Conservation (phyloP, 2,113 vertebrate species). For the Plectropomus leopardus region DNA sequence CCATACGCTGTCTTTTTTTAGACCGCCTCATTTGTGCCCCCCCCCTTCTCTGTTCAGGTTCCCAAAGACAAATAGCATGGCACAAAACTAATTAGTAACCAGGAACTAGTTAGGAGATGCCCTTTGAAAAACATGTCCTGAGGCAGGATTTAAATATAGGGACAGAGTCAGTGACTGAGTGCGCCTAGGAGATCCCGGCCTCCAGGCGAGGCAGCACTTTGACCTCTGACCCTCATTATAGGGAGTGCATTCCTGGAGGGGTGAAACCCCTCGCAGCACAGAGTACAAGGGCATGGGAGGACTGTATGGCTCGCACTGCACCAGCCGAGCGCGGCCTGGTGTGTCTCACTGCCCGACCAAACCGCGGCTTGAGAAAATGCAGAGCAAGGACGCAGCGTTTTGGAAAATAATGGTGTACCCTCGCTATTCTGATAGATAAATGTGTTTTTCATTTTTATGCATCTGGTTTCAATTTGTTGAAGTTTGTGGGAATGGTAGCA, state of each 20-base stretch:
- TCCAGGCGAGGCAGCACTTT: slow-evolving; percentile 75
- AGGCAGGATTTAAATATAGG: slow-evolving; percentile 86
- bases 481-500: slow-evolving; percentile 68
- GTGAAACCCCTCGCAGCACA: slow-evolving; percentile 76
- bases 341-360: slow-evolving; percentile 49
- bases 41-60: slow-evolving; percentile 42
- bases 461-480: slow-evolving; percentile 76
- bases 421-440: slow-evolving; percentile 57
- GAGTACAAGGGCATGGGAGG: slow-evolving; percentile 80
- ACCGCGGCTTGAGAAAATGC: slow-evolving; percentile 55
- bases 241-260: slow-evolving; percentile 81
- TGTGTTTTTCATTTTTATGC: slow-evolving; percentile 72
- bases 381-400: slow-evolving; percentile 51
- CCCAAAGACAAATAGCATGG: slow-evolving; percentile 84
- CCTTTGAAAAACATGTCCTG: slow-evolving; percentile 82
- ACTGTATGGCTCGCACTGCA: slow-evolving; percentile 52
- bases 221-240: slow-evolving; percentile 87
- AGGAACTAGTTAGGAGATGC: slow-evolving; percentile 87
- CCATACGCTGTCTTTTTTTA: slow-evolving; percentile 78
- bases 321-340: slow-evolving; percentile 69
- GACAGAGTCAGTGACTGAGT: slow-evolving; percentile 85
- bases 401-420: slow-evolving; percentile 8
- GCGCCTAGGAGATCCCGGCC: slow-evolving; percentile 81
- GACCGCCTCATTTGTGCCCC: slow-evolving; percentile 54
- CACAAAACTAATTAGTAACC: slow-evolving; percentile 86